Conservation (phyloP, 2,797 vertebrate species). For the Eupleurogrammus muticus region DNA sequence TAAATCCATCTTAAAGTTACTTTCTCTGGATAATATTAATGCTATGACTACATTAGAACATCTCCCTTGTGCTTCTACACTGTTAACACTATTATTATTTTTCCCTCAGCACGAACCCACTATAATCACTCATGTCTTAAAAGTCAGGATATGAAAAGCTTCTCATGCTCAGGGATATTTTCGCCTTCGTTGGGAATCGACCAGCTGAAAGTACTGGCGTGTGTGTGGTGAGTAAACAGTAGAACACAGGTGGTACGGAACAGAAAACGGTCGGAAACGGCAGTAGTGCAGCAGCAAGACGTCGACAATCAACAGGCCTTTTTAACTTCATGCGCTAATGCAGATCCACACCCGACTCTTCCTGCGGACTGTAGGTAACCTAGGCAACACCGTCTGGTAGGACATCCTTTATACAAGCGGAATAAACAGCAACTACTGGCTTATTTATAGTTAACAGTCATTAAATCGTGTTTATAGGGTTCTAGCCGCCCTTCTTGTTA, state of each 20-base stretch:
- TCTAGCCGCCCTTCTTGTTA: neutral
- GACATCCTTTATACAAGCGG: neutral
- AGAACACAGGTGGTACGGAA: constrained; percentile 2
- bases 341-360: neutral
- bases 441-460: neutral
- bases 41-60: constrained; percentile 45
- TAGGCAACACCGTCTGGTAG: neutral
- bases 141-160: constrained; percentile 14
- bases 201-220: neutral
- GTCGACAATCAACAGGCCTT: constrained; percentile 1
- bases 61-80: constrained; percentile 70
- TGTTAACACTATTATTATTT: constrained; percentile 24
- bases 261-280: constrained; percentile 19
- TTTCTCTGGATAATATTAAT: constrained; percentile 58
- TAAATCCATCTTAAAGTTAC: constrained; percentile 56
- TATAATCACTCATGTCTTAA: neutral
- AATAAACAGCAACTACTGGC: constrained; percentile 3
- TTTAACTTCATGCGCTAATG: constrained; percentile 13
- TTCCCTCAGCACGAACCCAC: constrained; percentile 17
- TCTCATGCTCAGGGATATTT: constrained; percentile 19
- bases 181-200: neutral
- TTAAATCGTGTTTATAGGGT: neutral
- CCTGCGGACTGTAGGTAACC: neutral
- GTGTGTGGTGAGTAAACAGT: neutral
- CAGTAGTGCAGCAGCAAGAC: constrained; percentile 2